A percentile compares a stretch with the other conserved stretches of the same genome.
phyloP scores from a whole-genome alignment of 2,113 vertebrate genomes.

The Sarotherodon lohbergeri region DNA sequence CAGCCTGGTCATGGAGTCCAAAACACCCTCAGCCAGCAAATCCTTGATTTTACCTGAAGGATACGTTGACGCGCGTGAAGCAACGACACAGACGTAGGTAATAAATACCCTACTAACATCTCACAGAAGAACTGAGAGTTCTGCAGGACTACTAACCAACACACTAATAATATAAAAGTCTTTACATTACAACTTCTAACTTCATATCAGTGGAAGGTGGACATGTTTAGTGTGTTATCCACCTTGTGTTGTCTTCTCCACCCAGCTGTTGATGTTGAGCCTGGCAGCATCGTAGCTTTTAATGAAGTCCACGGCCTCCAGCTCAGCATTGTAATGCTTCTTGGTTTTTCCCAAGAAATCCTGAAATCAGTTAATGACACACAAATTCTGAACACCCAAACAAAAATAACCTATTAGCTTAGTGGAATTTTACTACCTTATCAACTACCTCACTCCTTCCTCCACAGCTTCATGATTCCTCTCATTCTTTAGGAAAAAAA shows the following conservation, averaged over 20 bases:
- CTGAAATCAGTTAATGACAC: slow-evolving; percentile 35
- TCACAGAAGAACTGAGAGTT: not conserved
- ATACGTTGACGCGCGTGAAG: accelerated
- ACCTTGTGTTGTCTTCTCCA: slow-evolving; percentile 72
- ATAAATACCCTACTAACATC: not conserved
- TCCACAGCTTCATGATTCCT: not conserved
- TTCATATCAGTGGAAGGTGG: not conserved
- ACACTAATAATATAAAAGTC: not conserved
- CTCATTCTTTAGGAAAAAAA: not conserved
- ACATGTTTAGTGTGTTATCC: not conserved
- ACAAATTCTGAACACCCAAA: accelerated
- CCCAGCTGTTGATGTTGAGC: slow-evolving; percentile 73
- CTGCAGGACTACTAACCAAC: not conserved
- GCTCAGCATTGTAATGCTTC: slow-evolving; percentile 62
- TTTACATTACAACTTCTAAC: not conserved
- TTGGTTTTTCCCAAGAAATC: slow-evolving; percentile 57
- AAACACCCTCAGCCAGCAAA: slow-evolving; percentile 64
- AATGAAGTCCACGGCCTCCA: slow-evolving; percentile 68
- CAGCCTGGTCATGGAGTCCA: slow-evolving; percentile 73
- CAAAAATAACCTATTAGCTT: not conserved
- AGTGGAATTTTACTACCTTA: not conserved
- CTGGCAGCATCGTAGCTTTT: slow-evolving; percentile 40
- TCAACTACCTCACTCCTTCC: not conserved
- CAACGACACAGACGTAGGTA: accelerated
- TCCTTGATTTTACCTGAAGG: slow-evolving; percentile 79